Evolutionary conservation across 1,140 invertebrate genomes (phyloP).

Genomic region (Aporrectodea caliginosa): DNA sequence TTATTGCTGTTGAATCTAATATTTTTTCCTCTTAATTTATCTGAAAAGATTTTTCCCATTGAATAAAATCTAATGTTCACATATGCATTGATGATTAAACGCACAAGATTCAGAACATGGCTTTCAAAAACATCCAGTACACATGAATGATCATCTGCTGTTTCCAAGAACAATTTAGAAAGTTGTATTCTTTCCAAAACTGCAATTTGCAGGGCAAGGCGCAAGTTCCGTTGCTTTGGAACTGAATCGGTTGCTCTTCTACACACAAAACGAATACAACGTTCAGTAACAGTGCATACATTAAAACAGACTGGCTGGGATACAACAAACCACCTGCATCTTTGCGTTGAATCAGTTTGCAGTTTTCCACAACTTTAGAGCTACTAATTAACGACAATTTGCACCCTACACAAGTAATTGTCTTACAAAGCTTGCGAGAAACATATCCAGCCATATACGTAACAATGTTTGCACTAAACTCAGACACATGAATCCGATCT

Average conservation of each 20-base stretch:
- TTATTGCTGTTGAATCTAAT: neutral
- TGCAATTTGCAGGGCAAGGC: neutral
- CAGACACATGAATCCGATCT: neutral
- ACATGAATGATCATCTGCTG: neutral
- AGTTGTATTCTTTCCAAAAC: neutral
- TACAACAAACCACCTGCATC: neutral
- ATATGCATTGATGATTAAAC: neutral
- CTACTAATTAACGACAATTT: neutral
- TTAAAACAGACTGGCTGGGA: neutral
- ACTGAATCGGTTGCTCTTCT: neutral
- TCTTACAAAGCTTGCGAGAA: neutral
- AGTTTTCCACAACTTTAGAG: neutral
- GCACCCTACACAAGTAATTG: neutral
- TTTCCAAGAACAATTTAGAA: neutral
- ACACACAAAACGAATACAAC: neutral
- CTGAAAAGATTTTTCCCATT: neutral
- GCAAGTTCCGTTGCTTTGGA: neutral
- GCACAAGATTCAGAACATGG: neutral
- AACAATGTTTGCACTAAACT: neutral
- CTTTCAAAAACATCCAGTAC: neutral
- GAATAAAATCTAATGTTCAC: neutral
- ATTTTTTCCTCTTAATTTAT: neutral
- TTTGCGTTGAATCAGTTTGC: neutral
- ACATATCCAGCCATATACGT: neutral
- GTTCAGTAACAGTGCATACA: neutral